These are phyloP conservation scores for Trichoplusia ni DNA, from an alignment of 1,140 invertebrate species.

Conservation along the genomic window DNA sequence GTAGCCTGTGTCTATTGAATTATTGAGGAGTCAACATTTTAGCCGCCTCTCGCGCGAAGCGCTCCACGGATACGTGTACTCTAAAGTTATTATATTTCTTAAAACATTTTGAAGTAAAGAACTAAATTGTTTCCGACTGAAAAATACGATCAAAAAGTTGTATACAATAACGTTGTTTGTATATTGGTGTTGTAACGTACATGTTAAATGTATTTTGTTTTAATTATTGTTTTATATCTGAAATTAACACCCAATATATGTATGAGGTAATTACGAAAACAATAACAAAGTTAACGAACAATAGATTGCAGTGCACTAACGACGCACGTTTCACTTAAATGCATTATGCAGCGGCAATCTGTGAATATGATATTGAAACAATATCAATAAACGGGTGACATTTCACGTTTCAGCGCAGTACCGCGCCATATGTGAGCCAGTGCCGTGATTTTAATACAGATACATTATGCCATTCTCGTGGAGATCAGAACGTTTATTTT, in stretches of 20 bases:
- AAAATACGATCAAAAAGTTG: too few species aligned
- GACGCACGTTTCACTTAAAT: constrained; percentile 1
- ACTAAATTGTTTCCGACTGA: background rate
- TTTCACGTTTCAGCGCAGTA: too few species aligned
- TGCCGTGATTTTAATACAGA: constrained; percentile 19
- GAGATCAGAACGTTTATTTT: background rate
- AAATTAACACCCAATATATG: too few species aligned
- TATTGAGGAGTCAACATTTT: constrained; percentile 22
- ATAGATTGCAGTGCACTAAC: background rate
- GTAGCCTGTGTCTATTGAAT: constrained; percentile 22
- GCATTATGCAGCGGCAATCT: constrained; percentile 17
- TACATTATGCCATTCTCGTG: constrained; percentile 2
- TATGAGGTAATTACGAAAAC: background rate
- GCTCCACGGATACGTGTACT: background rate
- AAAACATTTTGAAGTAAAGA: background rate
- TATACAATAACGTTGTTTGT: too few species aligned
- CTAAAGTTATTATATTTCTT: too few species aligned
- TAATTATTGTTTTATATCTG: too few species aligned
- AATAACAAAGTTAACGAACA: constrained; percentile 10
- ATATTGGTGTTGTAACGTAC: too few species aligned
- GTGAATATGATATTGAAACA: constrained; percentile 16
- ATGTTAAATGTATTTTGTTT: too few species aligned
- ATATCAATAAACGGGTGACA: constrained; percentile 27
- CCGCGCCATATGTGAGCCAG: background rate
- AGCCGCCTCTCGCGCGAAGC: background rate